Percentiles rank a stretch among this genome's conserved stretches.
These are phyloP conservation scores for Aldrovandia affinis DNA, from an alignment of 2,797 vertebrate species.

Conservation along the genomic window DNA sequence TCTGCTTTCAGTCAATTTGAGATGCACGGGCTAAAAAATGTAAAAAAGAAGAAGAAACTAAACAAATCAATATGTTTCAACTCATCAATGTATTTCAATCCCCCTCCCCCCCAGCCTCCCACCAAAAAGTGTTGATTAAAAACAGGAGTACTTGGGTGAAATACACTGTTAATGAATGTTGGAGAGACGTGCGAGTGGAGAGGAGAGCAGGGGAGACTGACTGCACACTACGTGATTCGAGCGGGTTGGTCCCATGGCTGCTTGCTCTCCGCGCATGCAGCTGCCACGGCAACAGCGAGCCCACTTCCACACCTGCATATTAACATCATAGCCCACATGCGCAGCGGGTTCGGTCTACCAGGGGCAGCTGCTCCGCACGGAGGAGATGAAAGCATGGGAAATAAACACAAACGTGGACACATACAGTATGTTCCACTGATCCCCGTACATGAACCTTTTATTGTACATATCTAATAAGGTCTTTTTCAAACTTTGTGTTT, in stretches of 20 bases:
- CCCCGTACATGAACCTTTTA: neutral
- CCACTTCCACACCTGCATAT: conserved; percentile 5
- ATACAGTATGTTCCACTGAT: neutral
- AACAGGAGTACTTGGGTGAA: neutral
- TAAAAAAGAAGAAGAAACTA: neutral
- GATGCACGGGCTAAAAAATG: too few relatives aligned
- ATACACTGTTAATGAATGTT: neutral
- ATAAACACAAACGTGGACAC: neutral
- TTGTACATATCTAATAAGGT: neutral
- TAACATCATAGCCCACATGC: neutral
- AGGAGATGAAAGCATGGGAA: neutral
- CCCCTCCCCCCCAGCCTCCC: too few relatives aligned
- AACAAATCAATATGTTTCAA: neutral
- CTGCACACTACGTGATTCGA: neutral
- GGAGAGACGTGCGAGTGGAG: neutral
- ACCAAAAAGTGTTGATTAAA: neutral
- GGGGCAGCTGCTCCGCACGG: neutral
- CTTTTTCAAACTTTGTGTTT: neutral
- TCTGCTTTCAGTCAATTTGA: too few relatives aligned
- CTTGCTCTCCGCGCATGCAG: neutral
- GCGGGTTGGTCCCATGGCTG: neutral
- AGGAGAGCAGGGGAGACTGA: too few relatives aligned
- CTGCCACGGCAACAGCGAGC: conserved; percentile 2
- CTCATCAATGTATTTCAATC: too few relatives aligned
- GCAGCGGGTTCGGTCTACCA: neutral